phyloP scores from a whole-genome alignment of 2,797 vertebrate genomes.

The Cetoscarus ocellatus region DNA sequence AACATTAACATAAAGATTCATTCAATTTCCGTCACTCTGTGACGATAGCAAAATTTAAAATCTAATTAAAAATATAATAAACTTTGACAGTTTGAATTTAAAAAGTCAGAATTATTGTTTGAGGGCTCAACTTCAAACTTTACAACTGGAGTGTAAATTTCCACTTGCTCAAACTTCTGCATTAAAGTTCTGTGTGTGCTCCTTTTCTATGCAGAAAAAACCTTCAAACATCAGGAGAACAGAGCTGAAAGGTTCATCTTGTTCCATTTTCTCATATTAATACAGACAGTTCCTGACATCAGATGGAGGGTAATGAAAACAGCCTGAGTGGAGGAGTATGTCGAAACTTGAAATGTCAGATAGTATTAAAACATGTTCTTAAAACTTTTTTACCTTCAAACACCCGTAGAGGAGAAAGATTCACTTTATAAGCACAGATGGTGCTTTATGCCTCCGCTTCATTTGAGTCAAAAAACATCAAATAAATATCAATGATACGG shows the following conservation, averaged over 20 bases:
- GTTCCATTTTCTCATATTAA: not conserved
- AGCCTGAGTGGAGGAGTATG: not conserved
- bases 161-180: not conserved
- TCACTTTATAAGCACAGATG: no score
- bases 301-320: not conserved
- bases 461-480: not conserved
- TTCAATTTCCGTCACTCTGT: no score
- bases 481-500: not conserved
- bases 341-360: not conserved
- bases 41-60: no score
- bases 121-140: not conserved
- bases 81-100: no score
- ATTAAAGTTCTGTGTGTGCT: not conserved
- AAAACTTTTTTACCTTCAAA: not conserved
- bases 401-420: not conserved
- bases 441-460: not conserved
- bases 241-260: not conserved
- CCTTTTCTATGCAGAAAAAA: not conserved
- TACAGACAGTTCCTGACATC: not conserved
- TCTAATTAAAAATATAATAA: no score
- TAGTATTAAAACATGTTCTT: not conserved
- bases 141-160: not conserved
- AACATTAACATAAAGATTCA: no score
- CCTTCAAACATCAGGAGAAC: not conserved
- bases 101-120: no score